Evolutionary conservation across 2,797 vertebrate genomes (phyloP).

Genomic region (Trematomus bernacchii): DNA sequence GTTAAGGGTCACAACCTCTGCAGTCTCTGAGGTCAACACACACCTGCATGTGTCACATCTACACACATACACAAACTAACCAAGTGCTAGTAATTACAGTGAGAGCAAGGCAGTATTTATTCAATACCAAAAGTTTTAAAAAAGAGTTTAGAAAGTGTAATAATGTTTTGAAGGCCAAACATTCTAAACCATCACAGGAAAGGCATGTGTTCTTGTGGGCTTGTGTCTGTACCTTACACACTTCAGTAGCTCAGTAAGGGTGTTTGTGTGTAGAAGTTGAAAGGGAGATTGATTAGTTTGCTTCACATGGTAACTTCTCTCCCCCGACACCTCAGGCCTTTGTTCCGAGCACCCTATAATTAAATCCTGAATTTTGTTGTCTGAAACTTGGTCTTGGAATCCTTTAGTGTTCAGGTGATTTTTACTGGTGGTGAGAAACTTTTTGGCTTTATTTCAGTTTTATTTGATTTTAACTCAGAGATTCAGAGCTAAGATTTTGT

Average conservation of each 20-base stretch:
- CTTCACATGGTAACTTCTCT: constrained; percentile 21
- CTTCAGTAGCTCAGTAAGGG: constrained; percentile 4
- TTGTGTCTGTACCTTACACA: not conserved
- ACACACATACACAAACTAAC: constrained; percentile 5
- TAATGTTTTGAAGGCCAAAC: not conserved
- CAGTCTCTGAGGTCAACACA: constrained; percentile 7
- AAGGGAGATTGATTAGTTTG: constrained; percentile 38
- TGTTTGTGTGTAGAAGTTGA: constrained; percentile 22
- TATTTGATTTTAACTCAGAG: constrained; percentile 66
- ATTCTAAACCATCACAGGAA: constrained; percentile 3
- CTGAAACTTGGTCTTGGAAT: constrained; percentile 41
- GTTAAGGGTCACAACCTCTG: not conserved
- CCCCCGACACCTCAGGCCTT: not conserved
- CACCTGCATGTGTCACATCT: not conserved
- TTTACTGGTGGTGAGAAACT: constrained; percentile 49
- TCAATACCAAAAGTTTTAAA: not conserved
- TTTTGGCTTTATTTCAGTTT: constrained; percentile 66
- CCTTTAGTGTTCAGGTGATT: constrained; percentile 47
- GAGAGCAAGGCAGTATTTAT: not conserved
- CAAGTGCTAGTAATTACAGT: not conserved
- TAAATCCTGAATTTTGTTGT: constrained; percentile 57
- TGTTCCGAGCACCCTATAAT: constrained; percentile 42
- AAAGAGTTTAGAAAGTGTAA: not conserved
- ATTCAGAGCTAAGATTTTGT: constrained; percentile 63
- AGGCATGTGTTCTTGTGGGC: not conserved